Percentiles rank a stretch among this genome's conserved stretches.
These are phyloP conservation scores for Lagorchestes hirsutus DNA, from an alignment of 2,797 vertebrate species.

Conservation along the genomic window DNA sequence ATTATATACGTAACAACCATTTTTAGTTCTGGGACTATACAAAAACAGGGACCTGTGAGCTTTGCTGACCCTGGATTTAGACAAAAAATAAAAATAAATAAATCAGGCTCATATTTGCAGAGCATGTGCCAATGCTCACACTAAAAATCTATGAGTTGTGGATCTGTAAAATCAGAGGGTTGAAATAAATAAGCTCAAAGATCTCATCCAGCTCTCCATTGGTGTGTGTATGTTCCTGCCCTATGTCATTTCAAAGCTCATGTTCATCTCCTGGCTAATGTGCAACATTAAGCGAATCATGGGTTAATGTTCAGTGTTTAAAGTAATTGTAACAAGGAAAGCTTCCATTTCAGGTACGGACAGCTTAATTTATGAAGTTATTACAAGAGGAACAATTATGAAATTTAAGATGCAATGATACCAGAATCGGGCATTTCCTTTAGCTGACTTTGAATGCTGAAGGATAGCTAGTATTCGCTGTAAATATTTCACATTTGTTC, in stretches of 20 bases:
- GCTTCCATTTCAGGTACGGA: not conserved
- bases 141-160: not conserved
- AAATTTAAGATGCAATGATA: not conserved
- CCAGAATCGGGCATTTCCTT: not conserved
- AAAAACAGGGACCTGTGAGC: not conserved
- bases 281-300: not conserved
- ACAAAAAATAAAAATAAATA: not conserved
- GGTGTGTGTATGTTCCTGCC: not conserved
- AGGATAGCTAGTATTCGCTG: accelerated
- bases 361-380: slow-evolving; percentile 5
- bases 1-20: not conserved
- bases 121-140: not conserved
- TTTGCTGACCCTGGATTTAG: not conserved
- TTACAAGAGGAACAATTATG: not conserved
- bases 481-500: not conserved
- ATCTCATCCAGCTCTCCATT: not conserved
- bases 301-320: not conserved
- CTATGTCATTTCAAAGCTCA: not conserved
- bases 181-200: not conserved
- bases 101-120: not conserved
- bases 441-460: not conserved
- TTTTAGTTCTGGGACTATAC: not conserved
- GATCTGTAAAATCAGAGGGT: not conserved
- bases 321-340: not conserved
- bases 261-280: not conserved